phyloP scores from a whole-genome alignment of 2,797 vertebrate species.

The Nasua narica region DNA sequence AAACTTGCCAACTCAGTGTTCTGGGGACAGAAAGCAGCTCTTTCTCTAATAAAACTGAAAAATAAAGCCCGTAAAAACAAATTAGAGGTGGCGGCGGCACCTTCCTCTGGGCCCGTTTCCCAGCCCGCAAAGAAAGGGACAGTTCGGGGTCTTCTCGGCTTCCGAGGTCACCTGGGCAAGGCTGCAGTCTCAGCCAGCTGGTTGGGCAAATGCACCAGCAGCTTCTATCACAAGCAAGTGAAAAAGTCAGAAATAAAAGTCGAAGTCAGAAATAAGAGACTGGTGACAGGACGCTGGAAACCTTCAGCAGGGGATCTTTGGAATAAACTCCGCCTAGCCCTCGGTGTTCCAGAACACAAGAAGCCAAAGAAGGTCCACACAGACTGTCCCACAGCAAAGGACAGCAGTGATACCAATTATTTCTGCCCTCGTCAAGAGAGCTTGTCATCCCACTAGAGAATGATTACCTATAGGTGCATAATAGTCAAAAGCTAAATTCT shows the following conservation, averaged over 20 bases:
- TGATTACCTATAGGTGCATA: background rate
- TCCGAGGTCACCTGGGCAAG: background rate
- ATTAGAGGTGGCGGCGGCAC: background rate
- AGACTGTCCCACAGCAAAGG: background rate
- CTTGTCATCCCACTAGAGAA: background rate
- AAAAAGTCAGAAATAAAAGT: background rate
- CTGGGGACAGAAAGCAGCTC: background rate
- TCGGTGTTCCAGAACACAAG: background rate
- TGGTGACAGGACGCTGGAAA: background rate
- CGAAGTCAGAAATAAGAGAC: background rate
- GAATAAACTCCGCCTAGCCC: background rate
- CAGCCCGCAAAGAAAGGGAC: background rate
- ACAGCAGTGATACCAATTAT: background rate
- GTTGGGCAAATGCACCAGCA: background rate
- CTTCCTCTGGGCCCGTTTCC: background rate
- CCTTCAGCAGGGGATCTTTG: background rate
- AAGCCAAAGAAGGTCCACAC: background rate
- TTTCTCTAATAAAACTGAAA: background rate
- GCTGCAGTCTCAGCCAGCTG: background rate
- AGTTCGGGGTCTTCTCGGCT: background rate
- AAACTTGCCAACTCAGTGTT: background rate
- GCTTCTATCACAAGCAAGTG: background rate
- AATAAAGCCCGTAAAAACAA: background rate
- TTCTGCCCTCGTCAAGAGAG: conserved; percentile 1
- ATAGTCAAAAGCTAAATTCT: background rate